These are phyloP conservation scores for Pandion haliaetus DNA, from an alignment of 2,113 vertebrate genomes.

Conservation along the genomic window DNA sequence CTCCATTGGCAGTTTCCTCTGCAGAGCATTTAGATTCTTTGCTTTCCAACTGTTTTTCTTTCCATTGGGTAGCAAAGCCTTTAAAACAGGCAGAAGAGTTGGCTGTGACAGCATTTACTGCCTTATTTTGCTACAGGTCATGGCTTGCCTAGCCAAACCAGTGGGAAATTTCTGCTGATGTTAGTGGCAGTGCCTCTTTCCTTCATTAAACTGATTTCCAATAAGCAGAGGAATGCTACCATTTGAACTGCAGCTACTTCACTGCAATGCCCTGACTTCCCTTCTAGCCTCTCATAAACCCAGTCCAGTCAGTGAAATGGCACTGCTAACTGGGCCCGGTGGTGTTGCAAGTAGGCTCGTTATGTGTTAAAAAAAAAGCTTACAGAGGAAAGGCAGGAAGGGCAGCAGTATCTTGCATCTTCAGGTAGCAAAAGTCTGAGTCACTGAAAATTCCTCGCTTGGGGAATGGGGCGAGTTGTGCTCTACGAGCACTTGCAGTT, in stretches of 20 bases:
- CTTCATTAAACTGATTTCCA: background rate
- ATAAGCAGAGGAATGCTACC: background rate
- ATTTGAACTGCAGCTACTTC: background rate
- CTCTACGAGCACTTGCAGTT: background rate
- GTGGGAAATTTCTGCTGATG: background rate
- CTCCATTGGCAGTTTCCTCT: background rate
- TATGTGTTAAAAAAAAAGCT: background rate
- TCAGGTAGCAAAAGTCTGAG: background rate
- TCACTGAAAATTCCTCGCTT: background rate
- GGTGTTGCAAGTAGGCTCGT: background rate
- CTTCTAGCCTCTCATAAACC: background rate
- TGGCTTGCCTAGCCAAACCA: background rate
- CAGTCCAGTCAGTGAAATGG: background rate
- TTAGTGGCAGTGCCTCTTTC: background rate
- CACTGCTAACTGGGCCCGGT: background rate
- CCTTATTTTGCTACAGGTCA: background rate
- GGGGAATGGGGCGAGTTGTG: background rate
- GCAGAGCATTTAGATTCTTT: background rate
- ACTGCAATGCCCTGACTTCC: background rate
- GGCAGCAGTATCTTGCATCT: background rate
- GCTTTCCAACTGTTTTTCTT: background rate
- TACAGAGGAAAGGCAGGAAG: background rate
- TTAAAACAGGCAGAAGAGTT: background rate
- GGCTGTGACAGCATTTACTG: background rate
- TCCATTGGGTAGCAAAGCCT: background rate